Evolutionary conservation across 1,140 invertebrate genomes (phyloP), one percentile per base, ranked within the genome.

Genomic region (Trigoniulus corallinus): DNA sequence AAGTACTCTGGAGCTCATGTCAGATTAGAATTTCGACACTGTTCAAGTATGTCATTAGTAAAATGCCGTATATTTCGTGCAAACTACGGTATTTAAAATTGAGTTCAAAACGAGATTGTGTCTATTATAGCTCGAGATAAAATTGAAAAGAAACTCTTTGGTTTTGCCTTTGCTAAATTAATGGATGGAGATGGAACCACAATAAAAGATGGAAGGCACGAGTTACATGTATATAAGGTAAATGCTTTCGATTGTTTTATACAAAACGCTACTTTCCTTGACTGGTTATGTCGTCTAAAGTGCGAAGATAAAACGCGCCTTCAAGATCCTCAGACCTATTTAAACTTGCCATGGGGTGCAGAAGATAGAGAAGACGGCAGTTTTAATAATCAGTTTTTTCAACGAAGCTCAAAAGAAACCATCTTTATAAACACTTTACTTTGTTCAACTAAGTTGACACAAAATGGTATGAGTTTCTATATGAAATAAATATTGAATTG

Each of bases 381-480:
- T 21, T 48, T 51, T 24, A 56, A 54, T n/a, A 59, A 57, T 44
- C 64, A 75, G 1, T 64, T 77, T 23, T 93, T 87, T 61, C 76
- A 77, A 39, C 73, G 83, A 56, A 89, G 83, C 54, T 74, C 79
- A 15, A 91, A 88, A 64, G 91, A 96, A 67, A 73, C 75, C 2
- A 78, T 91, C n/a, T 77, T 75, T 22, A 74, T 95, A 1, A 76
- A 76, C 52, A 92, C 89, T 0, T 62, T 88, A 10, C 71, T 95
- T 0, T 93, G 88, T 63, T 95, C 91, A 26, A 95, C 91, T 15
- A 96, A 96, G 67, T 69, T 95, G 1, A 95, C 91, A 0, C 91
- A 95, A 64, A 95, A 95, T 62, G 78, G 83, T 84, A 66, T 65
- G 64, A 51, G 44, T n/a, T 42, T 53, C 18, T 34, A 13, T 26